A percentile compares a stretch with the other conserved stretches of the same genome.
Conservation (phyloP, 2,888 invertebrate species). For the Agrochola litura region DNA sequence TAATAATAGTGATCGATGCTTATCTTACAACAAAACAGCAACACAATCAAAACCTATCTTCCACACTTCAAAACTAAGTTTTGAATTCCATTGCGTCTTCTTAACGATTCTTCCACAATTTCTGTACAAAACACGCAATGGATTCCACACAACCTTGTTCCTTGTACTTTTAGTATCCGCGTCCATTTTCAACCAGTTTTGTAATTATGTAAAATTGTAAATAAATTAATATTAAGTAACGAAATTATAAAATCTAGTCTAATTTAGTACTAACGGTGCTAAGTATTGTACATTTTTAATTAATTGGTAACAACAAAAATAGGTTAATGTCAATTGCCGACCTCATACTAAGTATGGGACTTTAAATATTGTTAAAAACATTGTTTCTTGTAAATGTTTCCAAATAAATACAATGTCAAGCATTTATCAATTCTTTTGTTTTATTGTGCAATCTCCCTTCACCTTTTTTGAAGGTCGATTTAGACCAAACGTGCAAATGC, state of each 20-base stretch:
- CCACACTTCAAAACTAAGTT: slow-evolving; percentile 18
- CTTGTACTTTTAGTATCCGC: slow-evolving; percentile 41
- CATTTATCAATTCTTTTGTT: slow-evolving; percentile 82
- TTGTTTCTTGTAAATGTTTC: slow-evolving; percentile 90
- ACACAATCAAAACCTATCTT: slow-evolving; percentile 12
- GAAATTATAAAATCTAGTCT: slow-evolving; percentile 87
- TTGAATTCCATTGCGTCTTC: slow-evolving; percentile 47
- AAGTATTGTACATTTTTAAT: slow-evolving; percentile 85
- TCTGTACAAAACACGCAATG: slow-evolving; percentile 56
- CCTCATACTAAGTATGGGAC: slow-evolving; percentile 85
- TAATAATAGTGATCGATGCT: too few relatives aligned
- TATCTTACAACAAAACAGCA: slow-evolving; percentile 20
- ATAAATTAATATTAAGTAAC: slow-evolving; percentile 74
- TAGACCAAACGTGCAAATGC: too few relatives aligned
- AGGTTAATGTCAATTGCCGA: slow-evolving; percentile 83
- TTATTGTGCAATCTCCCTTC: slow-evolving; percentile 70
- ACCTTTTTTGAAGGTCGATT: too few relatives aligned
- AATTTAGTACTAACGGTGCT: slow-evolving; percentile 90
- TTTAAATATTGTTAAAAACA: slow-evolving; percentile 83
- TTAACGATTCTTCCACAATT: slow-evolving; percentile 35
- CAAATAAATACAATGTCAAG: slow-evolving; percentile 88
- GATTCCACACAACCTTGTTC: slow-evolving; percentile 34
- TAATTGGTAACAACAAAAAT: slow-evolving; percentile 68
- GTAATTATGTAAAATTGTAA: slow-evolving; percentile 80
- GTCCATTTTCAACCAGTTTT: slow-evolving; percentile 44